Conservation (phyloP, 2,113 vertebrate species). For the Podarcis muralis region DNA sequence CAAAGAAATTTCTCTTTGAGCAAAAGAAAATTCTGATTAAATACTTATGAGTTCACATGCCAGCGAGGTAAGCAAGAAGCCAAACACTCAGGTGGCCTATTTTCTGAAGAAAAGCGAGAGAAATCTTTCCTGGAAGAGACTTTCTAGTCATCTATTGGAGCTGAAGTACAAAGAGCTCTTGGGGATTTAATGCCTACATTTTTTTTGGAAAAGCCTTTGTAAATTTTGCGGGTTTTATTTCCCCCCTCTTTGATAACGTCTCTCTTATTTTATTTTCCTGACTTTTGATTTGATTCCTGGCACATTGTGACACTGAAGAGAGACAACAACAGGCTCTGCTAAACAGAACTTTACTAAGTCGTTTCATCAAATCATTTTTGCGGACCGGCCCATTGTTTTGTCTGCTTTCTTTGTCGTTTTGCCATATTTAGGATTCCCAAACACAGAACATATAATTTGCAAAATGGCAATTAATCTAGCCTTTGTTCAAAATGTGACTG, state of each 20-base stretch:
- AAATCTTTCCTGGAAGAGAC: not conserved
- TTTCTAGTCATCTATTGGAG: slow-evolving; percentile 33
- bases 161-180: slow-evolving; percentile 19
- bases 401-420: not conserved
- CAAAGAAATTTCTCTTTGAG: not conserved
- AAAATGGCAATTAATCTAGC: not conserved
- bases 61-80: slow-evolving; percentile 24
- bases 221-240: not conserved
- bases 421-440: not conserved
- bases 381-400: not conserved
- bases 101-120: not conserved
- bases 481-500: not conserved
- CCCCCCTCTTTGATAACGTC: not conserved
- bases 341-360: not conserved
- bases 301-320: not conserved
- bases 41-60: slow-evolving; percentile 25
- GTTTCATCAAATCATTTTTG: not conserved
- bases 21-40: slow-evolving; percentile 31
- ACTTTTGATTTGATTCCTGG: not conserved
- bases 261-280: not conserved
- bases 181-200: not conserved
- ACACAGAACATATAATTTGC: not conserved
- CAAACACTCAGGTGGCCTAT: slow-evolving; percentile 36
- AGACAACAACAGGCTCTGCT: not conserved
- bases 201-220: slow-evolving; percentile 7